Conservation (phyloP, 2,113 vertebrate species). For the Tenrec ecaudatus region DNA sequence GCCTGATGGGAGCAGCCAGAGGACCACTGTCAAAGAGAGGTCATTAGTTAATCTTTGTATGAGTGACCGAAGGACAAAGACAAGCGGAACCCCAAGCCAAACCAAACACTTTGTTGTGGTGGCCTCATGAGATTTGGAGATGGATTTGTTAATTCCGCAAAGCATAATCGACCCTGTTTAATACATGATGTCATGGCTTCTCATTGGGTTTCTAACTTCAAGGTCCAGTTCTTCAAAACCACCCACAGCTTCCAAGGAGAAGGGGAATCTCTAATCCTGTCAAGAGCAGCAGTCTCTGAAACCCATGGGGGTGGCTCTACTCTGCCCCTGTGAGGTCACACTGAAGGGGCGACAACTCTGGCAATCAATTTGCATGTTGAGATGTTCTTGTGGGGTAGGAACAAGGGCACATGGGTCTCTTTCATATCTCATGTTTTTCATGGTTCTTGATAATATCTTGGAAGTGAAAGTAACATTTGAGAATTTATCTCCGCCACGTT, state of each 20-base stretch:
- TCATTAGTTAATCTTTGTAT: not conserved
- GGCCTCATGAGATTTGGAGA: not conserved
- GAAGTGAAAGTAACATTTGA: not conserved
- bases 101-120: not conserved
- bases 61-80: not conserved
- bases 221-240: no score
- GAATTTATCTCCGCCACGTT: not conserved
- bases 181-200: not conserved
- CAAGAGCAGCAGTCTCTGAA: no score
- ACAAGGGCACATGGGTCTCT: not conserved
- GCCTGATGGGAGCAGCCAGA: not conserved
- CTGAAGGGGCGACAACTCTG: no score
- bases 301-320: no score
- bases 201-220: no score
- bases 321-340: no score
- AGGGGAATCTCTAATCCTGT: no score
- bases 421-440: not conserved
- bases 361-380: not conserved
- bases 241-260: no score
- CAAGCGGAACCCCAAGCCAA: not conserved
- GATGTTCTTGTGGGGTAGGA: not conserved
- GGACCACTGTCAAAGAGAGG: not conserved
- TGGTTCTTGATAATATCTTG: not conserved
- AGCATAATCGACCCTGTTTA: not conserved
- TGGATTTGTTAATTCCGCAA: not conserved